Evolutionary conservation across 2,797 vertebrate species (phyloP).

Genomic region (Spinibarbus caldwelli): DNA sequence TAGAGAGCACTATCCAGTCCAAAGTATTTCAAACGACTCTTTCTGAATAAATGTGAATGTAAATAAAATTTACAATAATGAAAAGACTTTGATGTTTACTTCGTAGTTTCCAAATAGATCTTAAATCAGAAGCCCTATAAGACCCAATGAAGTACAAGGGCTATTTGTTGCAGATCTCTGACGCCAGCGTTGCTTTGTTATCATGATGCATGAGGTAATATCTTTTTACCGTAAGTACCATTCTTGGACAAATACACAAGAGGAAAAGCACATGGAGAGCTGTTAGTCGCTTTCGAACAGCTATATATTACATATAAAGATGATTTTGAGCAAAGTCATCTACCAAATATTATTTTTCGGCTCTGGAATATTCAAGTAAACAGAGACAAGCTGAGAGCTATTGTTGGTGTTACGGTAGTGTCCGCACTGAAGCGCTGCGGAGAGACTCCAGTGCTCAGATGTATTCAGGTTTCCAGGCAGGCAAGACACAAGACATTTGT

Average conservation of each 20-base stretch:
- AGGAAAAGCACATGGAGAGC: background rate
- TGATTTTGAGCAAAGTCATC: background rate
- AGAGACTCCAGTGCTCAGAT: conserved; percentile 56
- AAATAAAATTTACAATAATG: conserved; percentile 6
- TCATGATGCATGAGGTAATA: conserved; percentile 27
- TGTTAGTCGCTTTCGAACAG: background rate
- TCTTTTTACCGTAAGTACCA: conserved; percentile 49
- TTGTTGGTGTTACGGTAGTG: conserved; percentile 71
- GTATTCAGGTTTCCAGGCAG: conserved; percentile 63
- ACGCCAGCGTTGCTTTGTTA: background rate
- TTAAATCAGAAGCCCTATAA: background rate
- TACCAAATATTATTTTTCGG: background rate
- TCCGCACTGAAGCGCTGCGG: conserved; percentile 68
- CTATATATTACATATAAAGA: too few relatives aligned
- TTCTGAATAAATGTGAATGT: background rate
- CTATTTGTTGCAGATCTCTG: conserved; percentile 13
- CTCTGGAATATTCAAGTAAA: background rate
- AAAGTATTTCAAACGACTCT: background rate
- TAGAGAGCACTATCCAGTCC: background rate
- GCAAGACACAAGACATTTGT: conserved; percentile 56
- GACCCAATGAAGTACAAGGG: background rate
- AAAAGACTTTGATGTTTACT: background rate
- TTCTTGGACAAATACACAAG: background rate
- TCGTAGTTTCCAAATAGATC: background rate
- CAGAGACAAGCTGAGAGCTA: conserved; percentile 5